Conservation (phyloP, 2,797 vertebrate genomes). For the Acipenser ruthenus region DNA sequence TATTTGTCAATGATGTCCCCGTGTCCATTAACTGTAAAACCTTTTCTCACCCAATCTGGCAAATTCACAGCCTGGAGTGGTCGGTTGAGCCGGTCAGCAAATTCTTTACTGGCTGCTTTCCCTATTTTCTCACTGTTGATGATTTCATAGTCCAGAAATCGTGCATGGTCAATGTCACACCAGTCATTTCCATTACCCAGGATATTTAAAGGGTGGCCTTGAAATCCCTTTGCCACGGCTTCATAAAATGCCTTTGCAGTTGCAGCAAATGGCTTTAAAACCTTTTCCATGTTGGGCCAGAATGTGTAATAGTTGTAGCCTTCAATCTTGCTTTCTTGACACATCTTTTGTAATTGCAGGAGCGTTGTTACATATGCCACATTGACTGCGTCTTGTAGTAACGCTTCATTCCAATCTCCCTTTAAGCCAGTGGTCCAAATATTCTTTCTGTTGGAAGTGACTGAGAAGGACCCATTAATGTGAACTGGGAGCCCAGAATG, state of each 20-base stretch:
- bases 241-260: constrained; percentile 39
- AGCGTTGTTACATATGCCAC: constrained; percentile 34
- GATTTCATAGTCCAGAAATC: constrained; percentile 35
- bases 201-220: constrained; percentile 24
- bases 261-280: constrained; percentile 33
- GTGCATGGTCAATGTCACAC: constrained; percentile 23
- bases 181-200: constrained; percentile 39
- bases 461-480: constrained; percentile 42
- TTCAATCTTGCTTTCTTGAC: constrained; percentile 32
- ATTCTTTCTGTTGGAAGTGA: constrained; percentile 47
- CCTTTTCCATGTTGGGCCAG: constrained; percentile 35
- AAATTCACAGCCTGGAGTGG: constrained; percentile 35
- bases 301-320: constrained; percentile 40
- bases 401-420: constrained; percentile 39
- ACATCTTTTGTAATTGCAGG: constrained; percentile 32
- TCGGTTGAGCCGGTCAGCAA: constrained; percentile 24
- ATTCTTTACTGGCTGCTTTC: constrained; percentile 19
- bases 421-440: constrained; percentile 26
- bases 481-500: constrained; percentile 42
- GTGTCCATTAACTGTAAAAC: constrained; percentile 21
- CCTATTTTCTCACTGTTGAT: constrained; percentile 22
- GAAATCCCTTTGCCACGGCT: constrained; percentile 29
- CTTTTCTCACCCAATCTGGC: constrained; percentile 31
- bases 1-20: constrained; percentile 14
- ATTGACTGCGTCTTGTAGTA: constrained; percentile 25